Evolutionary conservation across 2,113 vertebrate genomes (phyloP), one percentile per base, ranked within the genome.

Genomic region (Stercorarius parasiticus): DNA sequence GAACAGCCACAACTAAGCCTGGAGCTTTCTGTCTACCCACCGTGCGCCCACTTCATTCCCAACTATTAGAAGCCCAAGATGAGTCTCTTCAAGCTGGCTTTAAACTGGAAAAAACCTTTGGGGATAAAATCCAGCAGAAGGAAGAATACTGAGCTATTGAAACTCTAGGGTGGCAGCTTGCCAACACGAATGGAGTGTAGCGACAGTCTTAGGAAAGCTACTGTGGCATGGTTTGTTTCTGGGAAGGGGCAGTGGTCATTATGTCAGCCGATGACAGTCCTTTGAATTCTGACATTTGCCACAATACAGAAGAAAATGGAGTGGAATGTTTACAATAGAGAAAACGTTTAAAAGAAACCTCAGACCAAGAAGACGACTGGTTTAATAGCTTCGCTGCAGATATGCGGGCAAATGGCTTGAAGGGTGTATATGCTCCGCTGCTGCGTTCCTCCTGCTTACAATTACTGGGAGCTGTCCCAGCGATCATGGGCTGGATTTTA

Each of bases 251-350:
- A 94, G 71, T 27, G 58, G 49, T 43, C 88, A 34, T 55, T 14
- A 15, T 55, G 90, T 66, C 79, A 95, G 95, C 64, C 1, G 72
- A 74, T 69, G 74, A 62, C 79, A 95, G 82, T 52, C 76, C 82
- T 90, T 78, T 78, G 76, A 72, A 67, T 81, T 82, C 82, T 96
- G 90, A 86, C 59, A 65, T 90, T 93, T 83, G 73, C 84, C 85
- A 93, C 64, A 66, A 20, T 14, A 22, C 88, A 81, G 74, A 80
- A 70, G 49, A 80, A 93, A 84, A 22, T 0, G 0, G 55, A 64
- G 42, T 14, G 40, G 64, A 70, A 86, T 71, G 45, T 85, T 94
- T 80, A n/a, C 62, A 93, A 49, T 32, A 77, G 36, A 77, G 67
- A 72, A 88, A 92, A 79, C 0, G 2, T 69, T 82, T 55, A 8